These are phyloP conservation scores for Sipunculus nudus DNA, from an alignment of 2,888 invertebrate genomes.

Conservation along the genomic window DNA sequence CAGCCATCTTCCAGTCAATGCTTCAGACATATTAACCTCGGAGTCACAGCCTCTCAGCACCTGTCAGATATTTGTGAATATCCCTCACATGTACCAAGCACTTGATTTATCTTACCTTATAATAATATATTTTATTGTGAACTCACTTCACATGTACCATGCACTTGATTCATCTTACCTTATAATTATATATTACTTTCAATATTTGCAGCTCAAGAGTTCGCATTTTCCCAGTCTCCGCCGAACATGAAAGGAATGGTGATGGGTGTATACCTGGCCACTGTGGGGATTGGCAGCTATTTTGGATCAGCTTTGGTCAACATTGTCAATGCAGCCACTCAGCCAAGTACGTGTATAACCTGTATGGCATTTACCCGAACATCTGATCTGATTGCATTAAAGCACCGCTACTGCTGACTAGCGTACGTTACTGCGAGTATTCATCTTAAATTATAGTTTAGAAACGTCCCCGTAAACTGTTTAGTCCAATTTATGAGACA, in stretches of 20 bases:
- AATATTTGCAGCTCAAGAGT: conserved; percentile 54
- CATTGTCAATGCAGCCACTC: conserved; percentile 47
- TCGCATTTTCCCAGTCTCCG: conserved; percentile 59
- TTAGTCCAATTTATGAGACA: too few species aligned
- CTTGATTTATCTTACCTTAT: too few species aligned
- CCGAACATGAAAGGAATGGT: conserved; percentile 54
- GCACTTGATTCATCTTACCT: background rate
- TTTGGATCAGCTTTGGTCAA: conserved; percentile 48
- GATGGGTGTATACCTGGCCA: conserved; percentile 56
- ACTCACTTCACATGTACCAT: background rate
- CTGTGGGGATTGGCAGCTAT: conserved; percentile 55
- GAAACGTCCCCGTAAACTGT: too few species aligned
- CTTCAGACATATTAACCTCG: too few species aligned
- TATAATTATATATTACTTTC: background rate
- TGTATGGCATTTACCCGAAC: background rate
- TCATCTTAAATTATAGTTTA: too few species aligned
- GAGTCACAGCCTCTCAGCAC: too few species aligned
- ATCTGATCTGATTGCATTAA: background rate
- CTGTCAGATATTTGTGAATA: too few species aligned
- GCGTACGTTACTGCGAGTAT: too few species aligned
- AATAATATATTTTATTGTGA: too few species aligned
- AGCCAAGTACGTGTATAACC: conserved; percentile 36
- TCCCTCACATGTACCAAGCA: too few species aligned
- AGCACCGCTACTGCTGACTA: background rate
- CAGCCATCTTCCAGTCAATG: too few species aligned